A percentile compares a stretch with the other conserved stretches of the same genome.
These are phyloP conservation scores for Platichthys stellatus DNA, from an alignment of 2,113 vertebrate genomes.

Conservation along the genomic window DNA sequence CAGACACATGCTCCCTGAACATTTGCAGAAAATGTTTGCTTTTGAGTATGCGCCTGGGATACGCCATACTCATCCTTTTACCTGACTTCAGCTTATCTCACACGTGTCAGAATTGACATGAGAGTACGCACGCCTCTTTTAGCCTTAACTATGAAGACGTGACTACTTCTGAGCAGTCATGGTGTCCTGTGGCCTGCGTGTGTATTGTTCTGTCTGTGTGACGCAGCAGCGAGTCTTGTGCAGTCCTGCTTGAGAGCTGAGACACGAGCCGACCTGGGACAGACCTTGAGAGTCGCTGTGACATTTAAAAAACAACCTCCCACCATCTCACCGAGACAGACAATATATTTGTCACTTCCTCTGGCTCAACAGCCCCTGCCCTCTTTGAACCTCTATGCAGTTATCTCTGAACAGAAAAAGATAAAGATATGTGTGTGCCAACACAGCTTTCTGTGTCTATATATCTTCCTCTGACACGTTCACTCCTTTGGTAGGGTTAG, in stretches of 20 bases:
- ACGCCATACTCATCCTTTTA: no score
- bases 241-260: slow-evolving; percentile 7
- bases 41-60: no score
- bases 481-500: not conserved
- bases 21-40: no score
- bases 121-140: no score
- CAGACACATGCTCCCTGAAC: no score
- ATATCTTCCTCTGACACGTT: slow-evolving; percentile 25
- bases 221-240: slow-evolving; percentile 24
- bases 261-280: slow-evolving; percentile 29
- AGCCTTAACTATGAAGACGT: not conserved
- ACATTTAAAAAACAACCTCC: slow-evolving; percentile 63
- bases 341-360: slow-evolving; percentile 49
- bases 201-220: not conserved
- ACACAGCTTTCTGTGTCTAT: slow-evolving; percentile 10
- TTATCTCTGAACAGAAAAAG: slow-evolving; percentile 16
- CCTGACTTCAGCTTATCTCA: no score
- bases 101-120: no score
- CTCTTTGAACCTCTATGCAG: slow-evolving; percentile 23
- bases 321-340: slow-evolving; percentile 32
- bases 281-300: slow-evolving; percentile 50
- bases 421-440: slow-evolving; percentile 28
- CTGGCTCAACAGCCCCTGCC: not conserved
- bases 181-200: not conserved
- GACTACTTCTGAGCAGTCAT: slow-evolving; percentile 1